These are phyloP conservation scores for Drosophila sproati DNA, from an alignment of 1,140 invertebrate genomes.

Conservation along the genomic window DNA sequence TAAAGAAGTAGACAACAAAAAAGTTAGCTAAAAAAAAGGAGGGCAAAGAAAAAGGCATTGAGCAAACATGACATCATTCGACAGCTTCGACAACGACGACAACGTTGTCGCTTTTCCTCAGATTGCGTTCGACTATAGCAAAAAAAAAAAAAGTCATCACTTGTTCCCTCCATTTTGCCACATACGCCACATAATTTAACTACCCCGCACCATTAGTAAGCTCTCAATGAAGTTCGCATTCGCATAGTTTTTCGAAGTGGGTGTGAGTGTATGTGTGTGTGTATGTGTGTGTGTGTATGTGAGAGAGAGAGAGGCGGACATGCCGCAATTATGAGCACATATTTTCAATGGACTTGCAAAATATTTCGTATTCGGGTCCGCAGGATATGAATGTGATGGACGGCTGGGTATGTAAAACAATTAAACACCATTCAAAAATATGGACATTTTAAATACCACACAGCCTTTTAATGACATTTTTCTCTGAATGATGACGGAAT, in stretches of 20 bases:
- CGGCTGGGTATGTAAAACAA: slow-evolving; percentile 44
- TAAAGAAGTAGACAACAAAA: slow-evolving; percentile 47
- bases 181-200: slow-evolving; percentile 9
- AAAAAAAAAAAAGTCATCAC: slow-evolving; percentile 17
- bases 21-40: background rate
- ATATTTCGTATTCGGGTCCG: slow-evolving; percentile 30
- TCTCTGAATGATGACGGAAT: background rate
- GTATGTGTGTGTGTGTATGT: slow-evolving; percentile 31
- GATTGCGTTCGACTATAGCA: slow-evolving; percentile 34
- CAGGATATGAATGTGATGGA: slow-evolving; percentile 2
- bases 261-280: slow-evolving; percentile 13
- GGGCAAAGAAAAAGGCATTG: slow-evolving; percentile 27
- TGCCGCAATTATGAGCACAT: slow-evolving; percentile 66
- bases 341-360: slow-evolving; percentile 61
- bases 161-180: background rate
- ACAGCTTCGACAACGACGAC: slow-evolving; percentile 54
- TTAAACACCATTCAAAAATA: slow-evolving; percentile 41
- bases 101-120: slow-evolving; percentile 68
- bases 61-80: slow-evolving; percentile 74
- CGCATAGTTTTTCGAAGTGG: slow-evolving; percentile 1
- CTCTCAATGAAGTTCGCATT: slow-evolving; percentile 42
- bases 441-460: background rate
- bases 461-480: too few relatives aligned
- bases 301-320: slow-evolving; percentile 12
- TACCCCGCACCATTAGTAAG: slow-evolving; percentile 26